phyloP scores from a whole-genome alignment of 2,888 invertebrate genomes.

The Calameuta filiformis region DNA sequence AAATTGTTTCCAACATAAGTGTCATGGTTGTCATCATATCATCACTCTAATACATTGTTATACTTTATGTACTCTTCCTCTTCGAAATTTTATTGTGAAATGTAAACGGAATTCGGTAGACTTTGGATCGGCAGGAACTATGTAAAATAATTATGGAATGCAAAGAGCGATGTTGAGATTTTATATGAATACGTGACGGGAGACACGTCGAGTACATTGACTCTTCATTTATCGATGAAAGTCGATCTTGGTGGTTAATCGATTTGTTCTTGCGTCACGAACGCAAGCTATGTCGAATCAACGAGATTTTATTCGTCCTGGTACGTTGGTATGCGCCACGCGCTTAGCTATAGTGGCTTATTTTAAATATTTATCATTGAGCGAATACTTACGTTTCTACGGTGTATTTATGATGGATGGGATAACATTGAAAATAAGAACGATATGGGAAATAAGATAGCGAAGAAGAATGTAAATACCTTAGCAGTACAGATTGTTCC shows the following conservation, averaged over 20 bases:
- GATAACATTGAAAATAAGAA: background rate
- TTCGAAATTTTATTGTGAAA: background rate
- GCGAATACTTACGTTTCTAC: background rate
- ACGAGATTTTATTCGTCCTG: conserved; percentile 26
- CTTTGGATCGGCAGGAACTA: background rate
- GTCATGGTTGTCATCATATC: background rate
- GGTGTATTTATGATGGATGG: background rate
- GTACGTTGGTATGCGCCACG: background rate
- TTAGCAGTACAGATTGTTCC: background rate
- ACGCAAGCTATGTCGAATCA: conserved; percentile 14
- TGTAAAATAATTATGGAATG: background rate
- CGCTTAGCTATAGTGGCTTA: background rate
- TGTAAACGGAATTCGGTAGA: no score
- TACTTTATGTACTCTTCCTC: background rate
- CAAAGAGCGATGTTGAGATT: background rate
- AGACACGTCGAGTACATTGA: conserved; percentile 40
- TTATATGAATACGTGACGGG: conserved; percentile 36
- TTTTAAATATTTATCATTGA: background rate
- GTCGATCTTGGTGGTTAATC: conserved; percentile 18
- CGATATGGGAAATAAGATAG: background rate
- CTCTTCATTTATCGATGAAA: conserved; percentile 30
- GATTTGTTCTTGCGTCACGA: conserved; percentile 30
- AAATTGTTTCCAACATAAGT: background rate
- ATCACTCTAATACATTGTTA: background rate
- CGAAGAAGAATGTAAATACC: background rate